A percentile compares a stretch with the other conserved stretches of the same genome.
Conservation (phyloP, 2,888 invertebrate species). For the Flabesymbios commensalis region DNA sequence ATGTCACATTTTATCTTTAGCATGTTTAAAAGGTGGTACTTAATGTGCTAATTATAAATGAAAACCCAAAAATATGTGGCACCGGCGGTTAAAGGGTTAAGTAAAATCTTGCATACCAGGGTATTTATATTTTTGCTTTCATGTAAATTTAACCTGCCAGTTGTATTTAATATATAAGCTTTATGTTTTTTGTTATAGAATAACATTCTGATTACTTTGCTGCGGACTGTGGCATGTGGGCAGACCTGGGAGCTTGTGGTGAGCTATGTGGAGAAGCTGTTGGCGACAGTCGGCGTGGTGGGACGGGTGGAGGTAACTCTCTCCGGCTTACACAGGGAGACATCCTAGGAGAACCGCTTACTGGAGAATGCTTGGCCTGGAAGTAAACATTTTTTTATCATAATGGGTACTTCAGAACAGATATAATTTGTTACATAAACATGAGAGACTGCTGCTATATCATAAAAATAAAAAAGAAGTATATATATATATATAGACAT, state of each 20-base stretch:
- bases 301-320: constrained; percentile 68
- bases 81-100: not conserved
- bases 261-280: constrained; percentile 53
- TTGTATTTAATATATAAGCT: no score
- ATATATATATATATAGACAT: not conserved
- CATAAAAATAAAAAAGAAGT: not conserved
- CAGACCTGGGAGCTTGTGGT: constrained; percentile 8
- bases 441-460: not conserved
- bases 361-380: constrained; percentile 26
- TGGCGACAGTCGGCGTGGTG: constrained; percentile 65
- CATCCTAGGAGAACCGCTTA: constrained; percentile 55
- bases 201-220: no score
- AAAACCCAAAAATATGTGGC: no score
- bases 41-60: no score
- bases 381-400: no score
- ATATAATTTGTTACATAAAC: not conserved
- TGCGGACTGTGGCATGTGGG: not conserved
- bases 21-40: no score
- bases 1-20: no score
- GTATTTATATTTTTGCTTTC: no score
- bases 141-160: no score
- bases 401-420: no score
- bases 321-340: constrained; percentile 64
- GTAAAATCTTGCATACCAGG: not conserved
- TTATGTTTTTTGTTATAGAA: no score